phyloP scores from a whole-genome alignment of 1,140 invertebrate species.

The Helicoverpa armigera region DNA sequence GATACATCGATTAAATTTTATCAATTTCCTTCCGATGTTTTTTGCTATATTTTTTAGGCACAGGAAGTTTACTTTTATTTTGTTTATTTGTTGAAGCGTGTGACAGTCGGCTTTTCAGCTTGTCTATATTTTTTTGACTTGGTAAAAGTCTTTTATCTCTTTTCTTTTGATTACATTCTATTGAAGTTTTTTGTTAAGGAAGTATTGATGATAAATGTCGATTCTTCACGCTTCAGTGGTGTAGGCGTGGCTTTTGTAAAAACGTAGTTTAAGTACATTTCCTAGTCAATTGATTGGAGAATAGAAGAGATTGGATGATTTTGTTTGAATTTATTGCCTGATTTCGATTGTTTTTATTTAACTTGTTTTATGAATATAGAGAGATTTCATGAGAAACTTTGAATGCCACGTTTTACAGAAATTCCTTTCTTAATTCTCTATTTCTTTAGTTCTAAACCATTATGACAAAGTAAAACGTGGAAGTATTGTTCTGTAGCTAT shows the following conservation, averaged over 20 bases:
- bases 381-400: no score
- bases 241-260: not conserved
- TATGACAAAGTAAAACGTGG: no score
- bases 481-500: no score
- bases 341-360: no score
- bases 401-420: no score
- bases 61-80: slow-evolving; percentile 29
- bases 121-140: no score
- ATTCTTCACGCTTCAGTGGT: slow-evolving; percentile 1
- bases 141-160: not conserved
- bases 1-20: slow-evolving; percentile 17
- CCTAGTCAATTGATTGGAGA: not conserved
- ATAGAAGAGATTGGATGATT: no score
- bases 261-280: not conserved
- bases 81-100: slow-evolving; percentile 5
- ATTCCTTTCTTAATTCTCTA: no score
- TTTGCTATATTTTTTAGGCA: slow-evolving; percentile 4
- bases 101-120: not conserved
- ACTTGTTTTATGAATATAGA: no score
- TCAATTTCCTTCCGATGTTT: slow-evolving; percentile 26
- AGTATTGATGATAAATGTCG: slow-evolving; percentile 3
- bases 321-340: no score
- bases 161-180: not conserved
- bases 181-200: slow-evolving; percentile 6
- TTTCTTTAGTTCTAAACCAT: no score